Base-by-base conservation (phyloP, 2,888 invertebrate genomes). In the Agriopis leucophaearia region DNA sequence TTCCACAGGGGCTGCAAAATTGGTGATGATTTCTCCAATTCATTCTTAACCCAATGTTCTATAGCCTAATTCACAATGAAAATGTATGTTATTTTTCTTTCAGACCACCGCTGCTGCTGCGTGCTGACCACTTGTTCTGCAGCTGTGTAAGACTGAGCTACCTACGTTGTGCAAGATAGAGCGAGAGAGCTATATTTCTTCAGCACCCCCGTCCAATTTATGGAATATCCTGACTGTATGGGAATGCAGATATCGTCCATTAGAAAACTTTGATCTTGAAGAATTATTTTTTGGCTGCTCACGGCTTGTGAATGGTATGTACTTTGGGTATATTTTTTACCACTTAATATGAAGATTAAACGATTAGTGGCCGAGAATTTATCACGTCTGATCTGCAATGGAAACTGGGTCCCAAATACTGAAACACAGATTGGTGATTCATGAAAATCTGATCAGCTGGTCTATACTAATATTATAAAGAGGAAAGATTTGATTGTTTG, bases 251-350 rank as follows among this genome's bases (percentile, higher is more conserved):
- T 40, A 40, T 72, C 74, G 64, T 27, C 63, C 64, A 2, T 67
- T 62, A 15, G 4, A n/a, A 18, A 15, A 1, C 16, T 58, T 59
- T 79, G 79, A 81, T 50, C 75, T 57, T 71, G 59, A 59, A 51
- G 66, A 59, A 56, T 57, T 60, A 48, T 73, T 75, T 75, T 72
- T 59, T 10, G 62, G 55, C 72, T 74, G 52, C 69, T 18, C 15
- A 64, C 76, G 72, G 64, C 65, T 73, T 73, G 80, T 86, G 80
- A 78, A 84, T 87, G 86, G 85, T 86, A 68, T 69, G 84, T 69
- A 52, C 13, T 15, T 5, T 38, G 6, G 0, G 0, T 15, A 15
- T 47, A 47, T 48, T 16, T 38, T 45, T 12, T 62, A 44, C 4
- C n/a, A 44, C n/a, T n/a, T 6, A 44, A 4, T 7, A 5, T 1